Base-by-base conservation (phyloP, 2,113 vertebrate species). In the Dicentrarchus labrax region DNA sequence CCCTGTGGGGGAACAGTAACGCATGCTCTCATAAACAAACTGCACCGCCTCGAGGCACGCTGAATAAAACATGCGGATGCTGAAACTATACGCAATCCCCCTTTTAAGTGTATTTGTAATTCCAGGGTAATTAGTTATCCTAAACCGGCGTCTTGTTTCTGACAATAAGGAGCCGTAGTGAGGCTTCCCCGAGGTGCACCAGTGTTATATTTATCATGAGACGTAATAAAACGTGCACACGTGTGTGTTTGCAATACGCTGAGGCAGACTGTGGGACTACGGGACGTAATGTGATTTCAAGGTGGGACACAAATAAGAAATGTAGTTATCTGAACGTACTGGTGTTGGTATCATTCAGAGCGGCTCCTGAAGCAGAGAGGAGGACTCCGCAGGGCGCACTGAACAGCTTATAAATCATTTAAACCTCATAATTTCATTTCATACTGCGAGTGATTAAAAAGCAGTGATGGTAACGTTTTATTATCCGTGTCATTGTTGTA, bases 51-150 rank as follows among this genome's bases (percentile, higher is more conserved):
- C 1, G 4, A 30, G 84, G 76, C 6, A 0, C n/a, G 21, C 54
- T 83, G 66, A 86, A 79, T 83, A 61, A 89, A 89, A 83, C 70
- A 87, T 87, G 60, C 2, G 9, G 9, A 54, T 72, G 65, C 66
- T 76, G 72, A 72, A 74, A 75, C 12, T 81, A 30, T 54, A 5
- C 24, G 64, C 51, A 72, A 82, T 73, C 54, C 30, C 30, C 78
- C 70, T 2, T 86, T 82, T 82, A 84, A 87, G 56, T 70, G 5
- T 30, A 48, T 83, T 57, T 78, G 53, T 64, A 62, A 70, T 76
- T 81, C 48, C 19, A 5, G n/a, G 30, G 47, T 82, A 76, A 88
- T 89, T 91, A 79, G 80, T 87, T 86, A 51, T 62, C 70, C 19
- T 76, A 51, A 68, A 51, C 22, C 69, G 3, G 24, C 39, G 22